These are phyloP conservation scores for Fragum sueziense DNA, from an alignment of 2,888 invertebrate species.

Conservation along the genomic window DNA sequence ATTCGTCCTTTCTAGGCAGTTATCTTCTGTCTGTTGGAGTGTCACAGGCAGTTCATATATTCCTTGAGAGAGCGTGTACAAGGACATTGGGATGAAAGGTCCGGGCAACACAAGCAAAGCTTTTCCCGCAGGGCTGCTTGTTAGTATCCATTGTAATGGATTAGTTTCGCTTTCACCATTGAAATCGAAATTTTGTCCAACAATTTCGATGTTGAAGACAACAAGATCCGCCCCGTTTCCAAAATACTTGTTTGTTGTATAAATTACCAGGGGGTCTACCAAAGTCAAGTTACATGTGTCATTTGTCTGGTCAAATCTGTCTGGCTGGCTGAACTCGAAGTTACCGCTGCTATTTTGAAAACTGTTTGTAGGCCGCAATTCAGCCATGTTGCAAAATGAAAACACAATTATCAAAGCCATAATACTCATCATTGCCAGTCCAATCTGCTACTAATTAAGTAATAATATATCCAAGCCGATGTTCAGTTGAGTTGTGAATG, in stretches of 20 bases:
- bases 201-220: not conserved
- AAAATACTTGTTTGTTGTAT: not conserved
- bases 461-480: too few species aligned
- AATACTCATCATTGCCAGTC: too few species aligned
- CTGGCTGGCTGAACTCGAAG: too few species aligned
- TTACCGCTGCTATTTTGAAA: too few species aligned
- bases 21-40: too few species aligned
- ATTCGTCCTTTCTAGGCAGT: too few species aligned
- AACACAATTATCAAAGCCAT: too few species aligned
- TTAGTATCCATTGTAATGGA: slow-evolving; percentile 13
- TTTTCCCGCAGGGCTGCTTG: slow-evolving; percentile 36
- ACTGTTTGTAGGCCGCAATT: too few species aligned
- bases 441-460: too few species aligned
- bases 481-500: too few species aligned
- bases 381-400: too few species aligned
- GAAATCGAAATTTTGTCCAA: not conserved
- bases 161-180: not conserved
- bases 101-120: slow-evolving; percentile 41
- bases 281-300: not conserved
- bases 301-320: too few species aligned
- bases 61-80: slow-evolving; percentile 43
- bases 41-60: slow-evolving; percentile 22
- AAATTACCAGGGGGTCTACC: not conserved
- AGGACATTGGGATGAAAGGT: slow-evolving; percentile 49
- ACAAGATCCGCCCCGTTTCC: not conserved